Percentiles rank a stretch among this genome's conserved stretches.
Conservation (phyloP, 2,113 vertebrate genomes). For the Paradoxurus hermaphroditus region DNA sequence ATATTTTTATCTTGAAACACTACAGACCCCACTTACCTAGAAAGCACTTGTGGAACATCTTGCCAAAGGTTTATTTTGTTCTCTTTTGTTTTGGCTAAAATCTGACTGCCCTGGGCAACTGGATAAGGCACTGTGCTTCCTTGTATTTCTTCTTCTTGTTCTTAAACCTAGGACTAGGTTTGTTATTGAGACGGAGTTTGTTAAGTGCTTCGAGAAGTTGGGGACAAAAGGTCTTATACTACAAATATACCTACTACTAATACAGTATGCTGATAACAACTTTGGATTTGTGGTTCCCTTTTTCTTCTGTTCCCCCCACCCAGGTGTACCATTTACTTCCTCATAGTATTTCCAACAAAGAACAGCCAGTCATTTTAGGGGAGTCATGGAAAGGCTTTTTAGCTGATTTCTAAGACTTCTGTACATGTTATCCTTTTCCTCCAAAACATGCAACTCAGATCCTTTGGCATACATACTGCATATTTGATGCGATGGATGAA, state of each 20-base stretch:
- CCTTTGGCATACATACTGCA: not conserved
- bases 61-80: not conserved
- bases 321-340: not conserved
- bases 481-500: not conserved
- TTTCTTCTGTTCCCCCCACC: rapidly evolving
- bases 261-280: not conserved
- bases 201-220: not conserved
- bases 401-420: not conserved
- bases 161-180: not conserved
- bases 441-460: not conserved
- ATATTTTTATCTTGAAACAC: not conserved
- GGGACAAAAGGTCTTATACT: not conserved
- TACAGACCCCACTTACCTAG: not conserved
- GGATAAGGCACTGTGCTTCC: not conserved
- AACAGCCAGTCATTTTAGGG: not conserved
- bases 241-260: not conserved
- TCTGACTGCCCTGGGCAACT: not conserved
- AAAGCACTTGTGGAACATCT: not conserved
- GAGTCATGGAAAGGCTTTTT: not conserved
- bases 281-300: not conserved
- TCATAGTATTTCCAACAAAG: not conserved
- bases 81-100: not conserved
- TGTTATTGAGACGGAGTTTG: not conserved
- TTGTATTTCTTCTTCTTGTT: not conserved
- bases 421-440: not conserved